phyloP scores from a whole-genome alignment of 2,888 invertebrate genomes.

The Drosophila vallismaia region DNA sequence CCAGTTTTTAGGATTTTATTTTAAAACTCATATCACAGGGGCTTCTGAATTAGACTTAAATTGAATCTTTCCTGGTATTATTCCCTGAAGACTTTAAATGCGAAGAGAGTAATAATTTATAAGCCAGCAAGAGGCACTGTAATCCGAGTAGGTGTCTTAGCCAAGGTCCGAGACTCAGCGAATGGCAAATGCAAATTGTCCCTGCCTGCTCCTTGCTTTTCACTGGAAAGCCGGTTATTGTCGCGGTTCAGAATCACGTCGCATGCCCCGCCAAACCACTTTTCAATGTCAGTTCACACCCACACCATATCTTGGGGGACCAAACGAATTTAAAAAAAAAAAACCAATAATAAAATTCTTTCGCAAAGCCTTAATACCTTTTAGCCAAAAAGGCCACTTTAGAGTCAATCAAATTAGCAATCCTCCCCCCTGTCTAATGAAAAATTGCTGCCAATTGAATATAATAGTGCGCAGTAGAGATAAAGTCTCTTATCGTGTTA shows the following conservation, averaged over 20 bases:
- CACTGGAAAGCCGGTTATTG: constrained; percentile 34
- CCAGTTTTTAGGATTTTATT: no score
- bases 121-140: constrained; percentile 18
- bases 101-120: constrained; percentile 45
- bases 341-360: not conserved
- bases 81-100: not conserved
- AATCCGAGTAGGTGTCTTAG: constrained; percentile 10
- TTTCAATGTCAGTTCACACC: constrained; percentile 68
- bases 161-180: not conserved
- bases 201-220: not conserved
- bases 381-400: constrained; percentile 9
- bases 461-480: constrained; percentile 14
- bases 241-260: constrained; percentile 12
- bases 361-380: not conserved
- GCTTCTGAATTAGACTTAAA: not conserved
- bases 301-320: constrained; percentile 37
- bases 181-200: constrained; percentile 20
- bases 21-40: not conserved
- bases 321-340: no score
- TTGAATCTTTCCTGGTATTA: not conserved
- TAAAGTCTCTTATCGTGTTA: constrained; percentile 16
- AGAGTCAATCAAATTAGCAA: constrained; percentile 43
- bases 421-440: not conserved
- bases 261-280: constrained; percentile 47
- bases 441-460: not conserved